Base-by-base conservation (phyloP, 2,797 vertebrate genomes). In the Gobio occitaniae region DNA sequence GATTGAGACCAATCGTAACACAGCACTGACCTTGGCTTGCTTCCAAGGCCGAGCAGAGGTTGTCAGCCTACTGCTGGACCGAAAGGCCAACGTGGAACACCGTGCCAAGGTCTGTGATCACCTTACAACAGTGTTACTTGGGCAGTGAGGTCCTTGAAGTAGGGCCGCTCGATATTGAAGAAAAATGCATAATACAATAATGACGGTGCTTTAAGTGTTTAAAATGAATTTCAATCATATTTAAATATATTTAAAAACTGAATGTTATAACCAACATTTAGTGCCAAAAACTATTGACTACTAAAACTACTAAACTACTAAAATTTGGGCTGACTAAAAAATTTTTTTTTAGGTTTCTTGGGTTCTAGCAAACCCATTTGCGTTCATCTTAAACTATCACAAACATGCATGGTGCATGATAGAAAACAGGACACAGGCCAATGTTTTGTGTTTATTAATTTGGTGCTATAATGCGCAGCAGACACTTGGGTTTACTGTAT, bases 1-100 rank as follows among this genome's bases (percentile, higher is more conserved):
- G 86, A 99, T 99, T 78, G 98, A 99, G 94, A 99, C 98, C 90
- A 99, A 99, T 94, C 96, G 98, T 91, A 99, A 99, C 90, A 99
- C 98, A 3, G 98, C 98, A 71, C 95, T 99, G 52, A 99, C 98
- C 32, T 92, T 99, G 83, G 98, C 98, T 90, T 99, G 98, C 92
- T 99, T 99, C 92, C 98, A 99, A 89, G 98, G 98, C 78, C 95
- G 98, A 85, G 98, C 98, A 47, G 98, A 99, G 94, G 98, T 99
- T 16, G 98, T 99, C 91, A 99, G 98, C 88, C 95, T 99, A 89
- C 96, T 99, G 76, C 90, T 99, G 80, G 98, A 99, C 92, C 97
- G 98, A 91, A 99, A 99, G 93, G 98, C 98, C 89, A 99, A 99
- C 0, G 98, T 99, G 0, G 98, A 99, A 90, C 98, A 99, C 89